Base-by-base conservation (phyloP, 1,140 invertebrate species). In the Nasonia vitripennis region DNA sequence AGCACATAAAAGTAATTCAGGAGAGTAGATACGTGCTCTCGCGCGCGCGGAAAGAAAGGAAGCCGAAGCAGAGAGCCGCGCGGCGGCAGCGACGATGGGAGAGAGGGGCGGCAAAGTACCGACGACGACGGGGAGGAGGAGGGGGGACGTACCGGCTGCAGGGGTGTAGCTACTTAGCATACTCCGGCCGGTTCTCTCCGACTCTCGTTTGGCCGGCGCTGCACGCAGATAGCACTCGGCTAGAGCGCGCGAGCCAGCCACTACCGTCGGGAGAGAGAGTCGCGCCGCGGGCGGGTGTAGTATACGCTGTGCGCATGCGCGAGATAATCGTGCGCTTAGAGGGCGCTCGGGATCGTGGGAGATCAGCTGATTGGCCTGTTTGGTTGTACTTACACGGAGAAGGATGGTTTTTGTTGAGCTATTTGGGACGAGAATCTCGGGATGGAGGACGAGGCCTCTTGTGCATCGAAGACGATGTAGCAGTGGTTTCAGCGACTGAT, bases 91-190 rank as follows among this genome's bases (percentile, higher is more conserved):
- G 84, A 55, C 9, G 34, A 55, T 34, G 74, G 75, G 68, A 87
- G 78, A 78, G 84, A 86, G 87, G 88, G 86, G 87, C 73, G 87
- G 87, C 82, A 45, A 45, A 75, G 73, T 34, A 86, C 82, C 87
- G 86, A 77, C 85, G 86, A 84, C 83, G 87, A 87, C 84, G 87
- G 86, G 88, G 86, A 11, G 27, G 55, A 86, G 87, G 87, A 78
- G 88, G 85, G 85, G 41, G 83, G 83, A n/a, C 84, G 86, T 73
- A 88, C 84, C 55, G 89, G 89, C 88, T 89, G 90, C 90, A 90
- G 91, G 91, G 91, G 91, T 92, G 92, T 90, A 92, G 88, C 92
- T 92, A 93, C 91, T 92, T 92, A 92, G 90, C 92, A 92, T 92
- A 92, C 90, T 91, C 90, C 90, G 89, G 91, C 90, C 89, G 89